Evolutionary conservation across 2,888 invertebrate species (phyloP).

Genomic region (Acrocyrtus sp.): DNA sequence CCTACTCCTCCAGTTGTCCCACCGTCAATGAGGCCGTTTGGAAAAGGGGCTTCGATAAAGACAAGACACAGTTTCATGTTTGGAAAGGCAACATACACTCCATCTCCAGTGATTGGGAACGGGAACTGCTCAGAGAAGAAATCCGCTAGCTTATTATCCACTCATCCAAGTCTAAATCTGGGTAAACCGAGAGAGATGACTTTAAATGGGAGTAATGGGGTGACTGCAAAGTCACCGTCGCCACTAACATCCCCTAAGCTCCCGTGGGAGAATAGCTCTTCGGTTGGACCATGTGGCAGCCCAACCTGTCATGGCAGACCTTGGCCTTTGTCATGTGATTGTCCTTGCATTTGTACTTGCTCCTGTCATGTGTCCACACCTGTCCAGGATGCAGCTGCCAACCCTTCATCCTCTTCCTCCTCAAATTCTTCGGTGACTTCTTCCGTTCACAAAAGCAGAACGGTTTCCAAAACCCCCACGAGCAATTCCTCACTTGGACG

Average conservation of each 20-base stretch:
- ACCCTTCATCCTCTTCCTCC: neutral
- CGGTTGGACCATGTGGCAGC: constrained; percentile 10
- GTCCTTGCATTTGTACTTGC: constrained; percentile 31
- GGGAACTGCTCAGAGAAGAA: constrained; percentile 12
- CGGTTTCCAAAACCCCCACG: constrained; percentile 5
- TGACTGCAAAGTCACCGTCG: neutral
- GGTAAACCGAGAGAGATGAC: constrained; percentile 10
- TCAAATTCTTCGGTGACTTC: constrained; percentile 22
- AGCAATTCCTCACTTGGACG: constrained; percentile 49
- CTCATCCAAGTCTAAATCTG: constrained; percentile 48
- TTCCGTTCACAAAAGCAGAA: neutral
- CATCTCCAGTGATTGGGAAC: constrained; percentile 15
- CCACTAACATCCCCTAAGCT: neutral
- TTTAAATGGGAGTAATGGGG: neutral
- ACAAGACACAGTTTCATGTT: constrained; percentile 26
- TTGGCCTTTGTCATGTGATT: constrained; percentile 35
- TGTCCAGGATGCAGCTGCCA: neutral
- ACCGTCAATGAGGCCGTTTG: constrained; percentile 14
- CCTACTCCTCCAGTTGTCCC: constrained; percentile 9
- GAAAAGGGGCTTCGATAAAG: constrained; percentile 22
- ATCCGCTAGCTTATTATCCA: constrained; percentile 35
- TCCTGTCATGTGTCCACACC: constrained; percentile 8
- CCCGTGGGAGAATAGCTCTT: neutral
- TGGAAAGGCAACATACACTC: constrained; percentile 14
- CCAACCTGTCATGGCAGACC: constrained; percentile 34